Evolutionary conservation across 2,113 vertebrate species (phyloP).

Genomic region (Phrynosoma platyrhinos): DNA sequence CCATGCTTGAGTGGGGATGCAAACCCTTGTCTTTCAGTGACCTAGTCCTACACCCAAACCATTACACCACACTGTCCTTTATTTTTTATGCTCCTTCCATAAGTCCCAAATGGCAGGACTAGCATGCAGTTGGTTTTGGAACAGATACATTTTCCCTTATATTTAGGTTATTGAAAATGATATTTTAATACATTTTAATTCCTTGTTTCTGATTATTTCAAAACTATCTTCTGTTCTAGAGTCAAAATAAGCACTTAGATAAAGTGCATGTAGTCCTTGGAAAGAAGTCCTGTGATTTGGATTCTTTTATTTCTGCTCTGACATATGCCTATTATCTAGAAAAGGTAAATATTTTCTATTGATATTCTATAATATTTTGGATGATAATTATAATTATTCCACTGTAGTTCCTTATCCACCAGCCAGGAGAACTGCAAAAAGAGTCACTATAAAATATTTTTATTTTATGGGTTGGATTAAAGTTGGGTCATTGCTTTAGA

Average conservation of each 20-base stretch:
- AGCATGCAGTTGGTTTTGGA: neutral
- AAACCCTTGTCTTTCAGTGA: too few species aligned
- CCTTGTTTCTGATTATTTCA: neutral
- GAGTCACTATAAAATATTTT: neutral
- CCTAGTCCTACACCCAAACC: too few species aligned
- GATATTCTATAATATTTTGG: neutral
- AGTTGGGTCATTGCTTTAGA: neutral
- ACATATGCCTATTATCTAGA: conserved; percentile 89
- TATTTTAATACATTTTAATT: neutral
- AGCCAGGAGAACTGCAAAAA: neutral
- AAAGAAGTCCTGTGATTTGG: conserved; percentile 86
- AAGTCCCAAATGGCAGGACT: neutral
- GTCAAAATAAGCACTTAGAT: conserved; percentile 74
- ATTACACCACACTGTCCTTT: too few species aligned
- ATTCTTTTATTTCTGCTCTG: conserved; percentile 89
- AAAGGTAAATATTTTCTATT: conserved; percentile 80
- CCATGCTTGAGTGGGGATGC: too few species aligned
- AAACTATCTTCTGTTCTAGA: conserved; percentile 78
- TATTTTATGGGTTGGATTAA: neutral
- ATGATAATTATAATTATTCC: neutral
- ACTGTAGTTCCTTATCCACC: neutral
- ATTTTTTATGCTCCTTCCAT: neutral
- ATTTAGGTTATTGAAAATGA: neutral
- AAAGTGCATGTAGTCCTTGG: conserved; percentile 89
- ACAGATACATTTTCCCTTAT: neutral